Evolutionary conservation across 2,888 invertebrate species (phyloP).

Genomic region (Eupithecia dodoneata): DNA sequence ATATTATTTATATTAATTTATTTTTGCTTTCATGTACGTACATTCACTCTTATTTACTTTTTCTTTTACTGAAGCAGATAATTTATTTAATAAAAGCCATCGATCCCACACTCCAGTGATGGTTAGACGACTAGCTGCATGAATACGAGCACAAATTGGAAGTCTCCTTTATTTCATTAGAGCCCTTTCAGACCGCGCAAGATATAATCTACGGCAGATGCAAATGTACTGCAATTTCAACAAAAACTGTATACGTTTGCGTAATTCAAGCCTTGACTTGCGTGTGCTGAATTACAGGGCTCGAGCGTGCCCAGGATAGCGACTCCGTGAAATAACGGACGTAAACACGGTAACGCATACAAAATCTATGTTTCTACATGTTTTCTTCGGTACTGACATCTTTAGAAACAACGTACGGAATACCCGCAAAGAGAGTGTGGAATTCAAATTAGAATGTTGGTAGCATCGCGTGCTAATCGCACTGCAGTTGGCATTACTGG

Average conservation of each 20-base stretch:
- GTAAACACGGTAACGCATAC: not conserved
- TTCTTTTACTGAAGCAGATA: no score
- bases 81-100: not conserved
- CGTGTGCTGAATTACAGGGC: slow-evolving; percentile 36
- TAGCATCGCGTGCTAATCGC: slow-evolving; percentile 53
- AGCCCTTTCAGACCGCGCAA: slow-evolving; percentile 17
- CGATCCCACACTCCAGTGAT: not conserved
- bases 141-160: not conserved
- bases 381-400: not conserved
- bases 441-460: slow-evolving; percentile 52
- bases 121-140: not conserved
- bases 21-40: no score
- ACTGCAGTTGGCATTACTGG: slow-evolving; percentile 36
- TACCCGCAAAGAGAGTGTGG: slow-evolving; percentile 25
- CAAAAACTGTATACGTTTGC: slow-evolving; percentile 50
- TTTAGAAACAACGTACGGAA: not conserved
- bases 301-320: not conserved
- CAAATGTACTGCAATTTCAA: slow-evolving; percentile 39
- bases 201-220: slow-evolving; percentile 29
- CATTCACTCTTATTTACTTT: no score
- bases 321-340: slow-evolving; percentile 4
- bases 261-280: slow-evolving; percentile 48
- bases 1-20: no score
- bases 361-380: not conserved
- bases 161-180: slow-evolving; percentile 19